Conservation (phyloP, 2,797 vertebrate species). For the Euphonia xanthogaster region DNA sequence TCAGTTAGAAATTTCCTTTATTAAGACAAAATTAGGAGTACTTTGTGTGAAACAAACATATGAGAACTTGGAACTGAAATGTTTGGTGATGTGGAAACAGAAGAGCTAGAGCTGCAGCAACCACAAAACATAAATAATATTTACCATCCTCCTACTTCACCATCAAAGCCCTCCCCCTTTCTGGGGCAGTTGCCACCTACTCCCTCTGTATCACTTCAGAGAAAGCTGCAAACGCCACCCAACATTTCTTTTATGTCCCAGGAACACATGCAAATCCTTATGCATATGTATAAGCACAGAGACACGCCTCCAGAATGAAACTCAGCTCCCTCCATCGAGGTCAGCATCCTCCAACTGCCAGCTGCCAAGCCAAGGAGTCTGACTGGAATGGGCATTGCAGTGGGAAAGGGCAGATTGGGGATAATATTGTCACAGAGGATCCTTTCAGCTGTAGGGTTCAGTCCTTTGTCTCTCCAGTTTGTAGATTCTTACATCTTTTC, state of each 20-base stretch:
- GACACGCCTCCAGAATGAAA: background rate
- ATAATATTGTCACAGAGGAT: background rate
- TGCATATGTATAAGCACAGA: background rate
- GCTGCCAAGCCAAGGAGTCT: background rate
- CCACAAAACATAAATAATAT: background rate
- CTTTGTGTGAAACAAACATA: background rate
- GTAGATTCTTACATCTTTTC: accelerated
- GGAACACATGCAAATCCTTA: background rate
- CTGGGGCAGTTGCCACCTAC: conserved; percentile 10
- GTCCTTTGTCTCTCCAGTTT: background rate
- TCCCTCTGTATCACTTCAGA: background rate
- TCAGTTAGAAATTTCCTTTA: background rate
- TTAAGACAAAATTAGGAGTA: background rate
- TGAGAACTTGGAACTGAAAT: background rate
- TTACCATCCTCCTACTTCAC: background rate
- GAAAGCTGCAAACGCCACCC: background rate
- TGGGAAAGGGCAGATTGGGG: background rate
- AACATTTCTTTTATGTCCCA: background rate
- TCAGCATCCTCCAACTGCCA: background rate
- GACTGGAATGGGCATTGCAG: background rate
- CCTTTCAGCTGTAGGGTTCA: background rate
- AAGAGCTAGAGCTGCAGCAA: background rate
- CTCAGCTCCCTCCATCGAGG: background rate
- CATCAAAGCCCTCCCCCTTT: background rate
- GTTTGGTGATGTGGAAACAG: background rate